A percentile compares a stretch with the other conserved stretches of the same genome.
Conservation (phyloP, 2,888 invertebrate species). For the Nomada hirtipes region DNA sequence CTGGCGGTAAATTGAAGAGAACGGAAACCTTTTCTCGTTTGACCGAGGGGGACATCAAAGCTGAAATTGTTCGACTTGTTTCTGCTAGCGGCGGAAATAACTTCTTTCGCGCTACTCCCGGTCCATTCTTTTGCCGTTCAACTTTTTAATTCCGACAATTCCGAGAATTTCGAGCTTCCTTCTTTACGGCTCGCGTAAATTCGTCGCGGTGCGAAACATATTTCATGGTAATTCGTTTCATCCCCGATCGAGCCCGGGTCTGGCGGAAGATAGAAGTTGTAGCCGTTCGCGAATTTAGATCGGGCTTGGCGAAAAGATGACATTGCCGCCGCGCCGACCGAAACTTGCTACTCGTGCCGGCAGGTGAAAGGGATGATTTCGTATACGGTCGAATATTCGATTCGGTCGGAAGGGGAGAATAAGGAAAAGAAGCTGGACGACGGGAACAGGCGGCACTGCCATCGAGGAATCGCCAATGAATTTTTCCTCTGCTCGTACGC, state of each 20-base stretch:
- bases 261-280: background rate
- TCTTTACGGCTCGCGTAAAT: background rate
- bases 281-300: slow-evolving; percentile 25
- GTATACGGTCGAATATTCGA: slow-evolving; percentile 28
- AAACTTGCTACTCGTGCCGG: slow-evolving; percentile 21
- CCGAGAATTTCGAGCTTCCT: background rate
- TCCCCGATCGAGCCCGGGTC: no score
- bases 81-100: slow-evolving; percentile 5
- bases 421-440: background rate
- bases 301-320: background rate
- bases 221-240: background rate
- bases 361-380: slow-evolving; percentile 17
- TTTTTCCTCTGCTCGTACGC: slow-evolving; percentile 24
- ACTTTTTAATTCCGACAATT: slow-evolving; percentile 16
- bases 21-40: slow-evolving; percentile 52
- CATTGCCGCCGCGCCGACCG: background rate
- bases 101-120: slow-evolving; percentile 10
- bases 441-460: slow-evolving; percentile 20
- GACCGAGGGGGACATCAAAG: slow-evolving; percentile 49
- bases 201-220: background rate
- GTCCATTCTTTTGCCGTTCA: background rate
- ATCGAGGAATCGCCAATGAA: slow-evolving; percentile 38
- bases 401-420: background rate
- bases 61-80: slow-evolving; percentile 46
- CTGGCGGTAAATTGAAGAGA: slow-evolving; percentile 55